A percentile compares a stretch with the other conserved stretches of the same genome.
phyloP scores from a whole-genome alignment of 2,888 invertebrate species.

The Nipponacmea schrenckii region DNA sequence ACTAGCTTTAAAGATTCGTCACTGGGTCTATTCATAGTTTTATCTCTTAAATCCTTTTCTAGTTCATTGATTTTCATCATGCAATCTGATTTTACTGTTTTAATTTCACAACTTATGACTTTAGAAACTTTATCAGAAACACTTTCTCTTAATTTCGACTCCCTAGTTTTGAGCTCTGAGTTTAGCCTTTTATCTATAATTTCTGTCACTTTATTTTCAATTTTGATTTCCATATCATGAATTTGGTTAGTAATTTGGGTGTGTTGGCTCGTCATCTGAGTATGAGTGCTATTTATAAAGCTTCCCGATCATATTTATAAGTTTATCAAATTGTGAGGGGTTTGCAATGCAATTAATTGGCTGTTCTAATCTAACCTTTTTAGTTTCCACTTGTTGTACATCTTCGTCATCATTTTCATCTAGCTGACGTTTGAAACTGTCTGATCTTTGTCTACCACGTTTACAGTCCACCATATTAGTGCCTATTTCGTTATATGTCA shows the following conservation, averaged over 20 bases:
- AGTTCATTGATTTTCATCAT: too few relatives aligned
- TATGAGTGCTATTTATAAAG: too few relatives aligned
- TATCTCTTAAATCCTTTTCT: too few relatives aligned
- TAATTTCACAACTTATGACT: neutral
- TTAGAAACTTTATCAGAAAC: neutral
- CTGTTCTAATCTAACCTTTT: neutral
- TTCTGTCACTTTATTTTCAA: too few relatives aligned
- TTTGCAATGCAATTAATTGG: neutral
- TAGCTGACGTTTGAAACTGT: neutral
- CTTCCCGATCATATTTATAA: neutral
- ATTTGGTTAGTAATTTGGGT: too few relatives aligned
- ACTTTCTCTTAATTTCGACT: neutral
- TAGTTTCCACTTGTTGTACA: neutral
- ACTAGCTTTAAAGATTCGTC: too few relatives aligned
- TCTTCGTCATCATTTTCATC: neutral
- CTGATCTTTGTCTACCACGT: neutral
- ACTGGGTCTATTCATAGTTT: too few relatives aligned
- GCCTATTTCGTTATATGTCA: neutral
- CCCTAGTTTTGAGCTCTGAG: too few relatives aligned
- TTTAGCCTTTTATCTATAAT: too few relatives aligned
- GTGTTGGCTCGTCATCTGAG: neutral
- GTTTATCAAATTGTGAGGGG: neutral
- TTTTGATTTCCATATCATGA: too few relatives aligned
- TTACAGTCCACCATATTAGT: neutral
- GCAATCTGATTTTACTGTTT: too few relatives aligned